Conservation (phyloP, 2,113 vertebrate genomes). For the Osmerus eperlanus region DNA sequence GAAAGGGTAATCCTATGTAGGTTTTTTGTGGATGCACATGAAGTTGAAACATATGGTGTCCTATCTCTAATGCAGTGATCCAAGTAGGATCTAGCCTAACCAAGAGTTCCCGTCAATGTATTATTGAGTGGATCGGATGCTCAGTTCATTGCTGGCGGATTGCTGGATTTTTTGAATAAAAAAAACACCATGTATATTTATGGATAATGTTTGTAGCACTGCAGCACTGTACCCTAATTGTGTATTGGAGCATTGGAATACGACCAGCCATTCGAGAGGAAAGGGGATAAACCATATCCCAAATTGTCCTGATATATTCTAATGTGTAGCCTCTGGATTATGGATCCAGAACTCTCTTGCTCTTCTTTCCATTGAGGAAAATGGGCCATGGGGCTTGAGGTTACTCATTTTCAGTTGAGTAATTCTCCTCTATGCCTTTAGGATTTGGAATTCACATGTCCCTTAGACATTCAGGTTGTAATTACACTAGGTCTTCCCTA, state of each 20-base stretch:
- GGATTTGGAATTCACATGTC: slow-evolving; percentile 27
- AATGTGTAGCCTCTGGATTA: slow-evolving; percentile 52
- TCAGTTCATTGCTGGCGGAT: too few species aligned
- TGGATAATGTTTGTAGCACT: too few species aligned
- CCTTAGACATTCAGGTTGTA: slow-evolving; percentile 11
- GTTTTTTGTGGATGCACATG: not conserved
- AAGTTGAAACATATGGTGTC: not conserved
- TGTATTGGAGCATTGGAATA: too few species aligned
- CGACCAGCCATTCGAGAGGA: too few species aligned
- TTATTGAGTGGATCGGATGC: not conserved
- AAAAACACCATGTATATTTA: too few species aligned
- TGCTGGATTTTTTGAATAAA: too few species aligned
- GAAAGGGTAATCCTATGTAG: not conserved
- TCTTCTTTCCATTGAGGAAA: slow-evolving; percentile 55
- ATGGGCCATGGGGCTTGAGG: slow-evolving; percentile 51
- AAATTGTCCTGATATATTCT: slow-evolving; percentile 12
- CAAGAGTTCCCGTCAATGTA: not conserved
- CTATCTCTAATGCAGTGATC: not conserved
- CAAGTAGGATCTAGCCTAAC: not conserved
- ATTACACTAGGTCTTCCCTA: not conserved
- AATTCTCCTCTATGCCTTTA: slow-evolving; percentile 35
- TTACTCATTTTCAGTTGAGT: slow-evolving; percentile 45
- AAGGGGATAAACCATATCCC: too few species aligned
- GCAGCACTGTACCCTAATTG: too few species aligned
- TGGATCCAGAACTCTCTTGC: slow-evolving; percentile 16